A percentile compares a stretch with the other conserved stretches of the same genome.
These are phyloP conservation scores for Epicauta chinensis DNA, from an alignment of 1,140 invertebrate genomes.

Conservation along the genomic window DNA sequence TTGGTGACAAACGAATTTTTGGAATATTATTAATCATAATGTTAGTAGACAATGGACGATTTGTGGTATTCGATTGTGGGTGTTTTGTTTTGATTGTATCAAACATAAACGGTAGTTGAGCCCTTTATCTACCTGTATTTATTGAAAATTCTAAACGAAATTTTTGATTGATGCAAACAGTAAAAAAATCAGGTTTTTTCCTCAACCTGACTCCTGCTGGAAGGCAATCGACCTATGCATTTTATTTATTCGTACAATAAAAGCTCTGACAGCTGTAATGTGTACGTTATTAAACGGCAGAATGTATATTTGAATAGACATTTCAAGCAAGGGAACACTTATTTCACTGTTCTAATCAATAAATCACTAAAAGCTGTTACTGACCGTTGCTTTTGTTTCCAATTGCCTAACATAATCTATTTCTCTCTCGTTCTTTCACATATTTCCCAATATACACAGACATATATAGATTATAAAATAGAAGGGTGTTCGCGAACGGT, in stretches of 20 bases:
- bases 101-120: too few relatives aligned
- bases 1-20: conserved; percentile 30
- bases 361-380: conserved; percentile 28
- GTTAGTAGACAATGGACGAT: conserved; percentile 23
- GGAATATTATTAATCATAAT: conserved; percentile 29
- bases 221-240: not conserved
- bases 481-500: conserved; percentile 12
- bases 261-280: conserved; percentile 24
- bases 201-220: not conserved
- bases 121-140: too few relatives aligned
- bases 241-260: conserved; percentile 20
- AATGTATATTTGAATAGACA: conserved; percentile 24
- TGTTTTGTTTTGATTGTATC: conserved; percentile 9
- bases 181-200: too few relatives aligned
- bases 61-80: conserved; percentile 27
- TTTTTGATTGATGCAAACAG: too few relatives aligned
- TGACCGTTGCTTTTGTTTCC: conserved; percentile 20
- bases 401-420: too few relatives aligned
- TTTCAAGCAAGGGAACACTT: conserved; percentile 17
- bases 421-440: too few relatives aligned
- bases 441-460: too few relatives aligned
- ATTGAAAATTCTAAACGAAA: too few relatives aligned
- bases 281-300: conserved; percentile 25
- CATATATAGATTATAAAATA: conserved; percentile 6
- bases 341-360: conserved; percentile 22